These are phyloP conservation scores for Enteromius unitaeniatus DNA, from an alignment of 2,797 vertebrate genomes.

Conservation along the genomic window DNA sequence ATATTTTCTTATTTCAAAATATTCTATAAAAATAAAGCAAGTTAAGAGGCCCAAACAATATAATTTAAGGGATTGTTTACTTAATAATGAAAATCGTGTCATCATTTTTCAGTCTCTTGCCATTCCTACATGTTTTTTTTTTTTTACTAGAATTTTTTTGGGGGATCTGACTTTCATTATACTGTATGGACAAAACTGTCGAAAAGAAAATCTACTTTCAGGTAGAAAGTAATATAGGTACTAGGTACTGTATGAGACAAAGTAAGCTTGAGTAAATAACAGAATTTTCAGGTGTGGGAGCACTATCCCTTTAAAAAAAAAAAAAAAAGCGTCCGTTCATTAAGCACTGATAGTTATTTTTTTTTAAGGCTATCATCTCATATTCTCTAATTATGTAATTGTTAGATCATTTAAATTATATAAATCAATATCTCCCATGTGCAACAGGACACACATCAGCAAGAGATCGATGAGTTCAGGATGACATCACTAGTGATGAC, in stretches of 20 bases:
- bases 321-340: neutral
- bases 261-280: neutral
- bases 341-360: neutral
- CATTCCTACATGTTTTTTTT: too few relatives aligned
- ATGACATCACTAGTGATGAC: slow-evolving; percentile 78
- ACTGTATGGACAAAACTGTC: neutral
- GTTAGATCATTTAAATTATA: neutral
- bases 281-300: neutral
- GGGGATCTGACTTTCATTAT: too few relatives aligned
- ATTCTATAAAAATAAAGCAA: neutral
- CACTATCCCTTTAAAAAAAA: neutral
- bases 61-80: neutral
- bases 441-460: slow-evolving; percentile 38
- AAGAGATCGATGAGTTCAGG: slow-evolving; percentile 5
- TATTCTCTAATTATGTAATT: neutral
- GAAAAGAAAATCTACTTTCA: neutral
- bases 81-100: neutral
- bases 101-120: neutral
- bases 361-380: slow-evolving; percentile 7
- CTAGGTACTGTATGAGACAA: neutral
- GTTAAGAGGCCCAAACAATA: neutral
- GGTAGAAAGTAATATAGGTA: too few relatives aligned
- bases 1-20: neutral
- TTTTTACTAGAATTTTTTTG: too few relatives aligned
- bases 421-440: neutral